These are phyloP conservation scores for Hypena proboscidalis DNA, from an alignment of 2,888 invertebrate species.

Conservation along the genomic window DNA sequence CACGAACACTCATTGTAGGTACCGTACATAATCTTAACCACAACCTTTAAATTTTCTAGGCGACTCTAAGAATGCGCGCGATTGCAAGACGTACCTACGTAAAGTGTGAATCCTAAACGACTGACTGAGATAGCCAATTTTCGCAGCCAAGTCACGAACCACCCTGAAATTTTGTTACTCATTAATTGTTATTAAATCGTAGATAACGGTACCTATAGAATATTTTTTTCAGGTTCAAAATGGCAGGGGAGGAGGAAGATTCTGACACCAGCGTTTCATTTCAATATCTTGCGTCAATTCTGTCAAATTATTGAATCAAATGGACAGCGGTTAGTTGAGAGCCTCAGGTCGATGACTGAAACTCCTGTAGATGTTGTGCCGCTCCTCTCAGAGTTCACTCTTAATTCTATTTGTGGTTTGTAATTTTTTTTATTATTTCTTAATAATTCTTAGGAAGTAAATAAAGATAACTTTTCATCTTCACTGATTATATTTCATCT, in stretches of 20 bases:
- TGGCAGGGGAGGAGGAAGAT: slow-evolving; percentile 87
- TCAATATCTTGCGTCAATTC: slow-evolving; percentile 83
- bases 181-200: too few relatives aligned
- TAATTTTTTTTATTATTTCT: not conserved
- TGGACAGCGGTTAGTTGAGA: slow-evolving; percentile 63
- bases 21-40: too few relatives aligned
- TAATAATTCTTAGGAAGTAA: too few relatives aligned
- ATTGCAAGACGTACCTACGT: too few relatives aligned
- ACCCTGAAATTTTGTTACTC: too few relatives aligned
- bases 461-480: not conserved
- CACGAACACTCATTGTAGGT: too few relatives aligned
- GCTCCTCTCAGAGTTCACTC: slow-evolving; percentile 79
- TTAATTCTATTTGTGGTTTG: slow-evolving; percentile 88
- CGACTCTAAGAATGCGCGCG: too few relatives aligned
- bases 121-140: too few relatives aligned
- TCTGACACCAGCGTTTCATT: slow-evolving; percentile 88
- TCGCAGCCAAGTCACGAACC: too few relatives aligned
- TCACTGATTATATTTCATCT: too few relatives aligned
- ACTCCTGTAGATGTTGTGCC: slow-evolving; percentile 78
- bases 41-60: too few relatives aligned
- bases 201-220: not conserved
- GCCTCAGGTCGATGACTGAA: slow-evolving; percentile 51
- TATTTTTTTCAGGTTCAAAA: slow-evolving; percentile 74
- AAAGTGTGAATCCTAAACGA: too few relatives aligned
- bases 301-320: slow-evolving; percentile 74